Evolutionary conservation across 2,113 vertebrate species (phyloP), one percentile per base, ranked within the genome.

Genomic region (Cyanoliseus patagonus): DNA sequence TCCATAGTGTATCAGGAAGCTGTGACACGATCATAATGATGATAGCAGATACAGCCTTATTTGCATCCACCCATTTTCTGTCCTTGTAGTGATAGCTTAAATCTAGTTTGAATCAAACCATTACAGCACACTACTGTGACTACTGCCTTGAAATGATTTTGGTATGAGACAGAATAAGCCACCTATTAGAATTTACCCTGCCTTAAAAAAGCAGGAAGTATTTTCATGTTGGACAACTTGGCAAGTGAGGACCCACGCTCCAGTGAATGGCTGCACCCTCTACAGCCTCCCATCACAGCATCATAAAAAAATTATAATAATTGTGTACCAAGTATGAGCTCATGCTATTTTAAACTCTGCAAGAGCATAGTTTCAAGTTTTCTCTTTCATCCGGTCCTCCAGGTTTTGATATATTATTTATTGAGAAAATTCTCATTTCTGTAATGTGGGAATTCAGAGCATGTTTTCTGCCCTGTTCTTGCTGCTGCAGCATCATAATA

Each of bases 321-420:
- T 49, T 74, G 61, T 68, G 46, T 91, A 86, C 23, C 24, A 59
- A 68, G 61, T 72, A 59, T 8, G 5, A 82, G 57, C 42, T 88
- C 44, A 74, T 82, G 74, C 41, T 77, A 90, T 69, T 88, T 91
- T 92, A 62, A 96, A 95, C 76, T 76, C 24, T 70, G 49, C 51
- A 86, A 86, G 31, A 90, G 18, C 61, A 57, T 81, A 92, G 78
- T 87, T 96, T 27, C 69, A 96, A 95, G 90, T 90, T 79, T 84
- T 70, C 83, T 87, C 79, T 94, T 94, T 83, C 62, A 93, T 79
- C 92, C 23, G 74, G 28, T 62, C 66, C 18, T 92, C 89, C 23
- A 63, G 1, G 33, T 92, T 95, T 62, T 95, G 79, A 96, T 95
- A 67, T 6, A 93, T 94, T 96, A 92, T 96, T 95, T 95, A 97